phyloP scores from a whole-genome alignment of 2,113 vertebrate species.

The Cygnus buccinator region DNA sequence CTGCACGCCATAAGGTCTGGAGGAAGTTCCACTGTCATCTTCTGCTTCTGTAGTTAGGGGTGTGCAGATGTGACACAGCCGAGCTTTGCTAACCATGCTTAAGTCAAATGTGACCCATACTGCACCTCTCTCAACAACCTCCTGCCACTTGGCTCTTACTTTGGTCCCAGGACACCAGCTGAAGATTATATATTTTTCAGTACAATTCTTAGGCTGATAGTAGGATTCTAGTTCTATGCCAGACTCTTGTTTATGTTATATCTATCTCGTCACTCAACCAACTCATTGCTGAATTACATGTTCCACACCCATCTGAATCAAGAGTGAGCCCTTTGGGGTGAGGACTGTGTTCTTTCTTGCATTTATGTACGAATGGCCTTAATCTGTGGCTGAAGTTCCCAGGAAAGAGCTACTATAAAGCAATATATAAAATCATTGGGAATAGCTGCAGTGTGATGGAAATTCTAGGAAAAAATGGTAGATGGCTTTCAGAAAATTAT shows the following conservation, averaged over 20 bases:
- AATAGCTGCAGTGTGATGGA: neutral
- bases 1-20: neutral
- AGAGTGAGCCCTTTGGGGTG: neutral
- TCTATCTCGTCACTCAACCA: neutral
- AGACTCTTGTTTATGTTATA: neutral
- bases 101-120: neutral
- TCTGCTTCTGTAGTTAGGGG: neutral
- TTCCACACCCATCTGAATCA: accelerated
- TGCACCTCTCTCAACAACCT: neutral
- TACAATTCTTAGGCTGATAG: neutral
- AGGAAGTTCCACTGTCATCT: slow-evolving; percentile 3
- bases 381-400: neutral
- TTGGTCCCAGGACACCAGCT: neutral
- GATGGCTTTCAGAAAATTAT: neutral
- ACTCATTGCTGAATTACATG: neutral
- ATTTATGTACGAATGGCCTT: neutral
- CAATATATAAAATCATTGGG: neutral
- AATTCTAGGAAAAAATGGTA: neutral
- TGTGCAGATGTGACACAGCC: neutral
- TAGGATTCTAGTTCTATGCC: neutral
- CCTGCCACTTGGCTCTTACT: neutral
- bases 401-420: neutral
- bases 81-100: neutral
- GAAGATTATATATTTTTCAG: neutral
- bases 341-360: neutral